These are phyloP conservation scores for Perca flavescens DNA, from an alignment of 2,113 vertebrate genomes.

Conservation along the genomic window DNA sequence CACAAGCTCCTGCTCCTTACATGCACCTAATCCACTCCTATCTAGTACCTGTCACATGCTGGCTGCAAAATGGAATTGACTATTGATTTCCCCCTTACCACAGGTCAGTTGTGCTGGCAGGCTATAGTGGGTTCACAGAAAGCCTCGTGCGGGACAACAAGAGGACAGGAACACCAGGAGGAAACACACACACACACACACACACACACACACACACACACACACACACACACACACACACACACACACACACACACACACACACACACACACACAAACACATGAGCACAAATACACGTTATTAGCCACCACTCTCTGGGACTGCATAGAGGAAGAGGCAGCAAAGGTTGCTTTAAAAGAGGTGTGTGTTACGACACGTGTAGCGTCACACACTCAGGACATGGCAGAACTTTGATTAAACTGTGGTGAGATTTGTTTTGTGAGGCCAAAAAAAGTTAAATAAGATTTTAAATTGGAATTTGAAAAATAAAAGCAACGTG, in stretches of 20 bases:
- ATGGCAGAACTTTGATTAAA: neutral
- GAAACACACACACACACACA: slow-evolving; percentile 42
- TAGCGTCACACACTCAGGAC: slow-evolving; percentile 3
- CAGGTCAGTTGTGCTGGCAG: slow-evolving; percentile 80
- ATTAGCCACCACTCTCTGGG: slow-evolving; percentile 52
- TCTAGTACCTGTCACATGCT: slow-evolving; percentile 85
- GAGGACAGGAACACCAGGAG: slow-evolving; percentile 33
- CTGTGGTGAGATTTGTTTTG: neutral
- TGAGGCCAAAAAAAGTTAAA: neutral
- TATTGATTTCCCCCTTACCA: slow-evolving; percentile 86
- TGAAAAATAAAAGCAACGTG: too few relatives aligned
- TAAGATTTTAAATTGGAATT: neutral
- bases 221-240: slow-evolving; percentile 11
- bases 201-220: neutral
- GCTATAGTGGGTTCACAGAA: slow-evolving; percentile 60
- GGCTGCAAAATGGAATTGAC: slow-evolving; percentile 86
- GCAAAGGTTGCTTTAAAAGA: slow-evolving; percentile 5
- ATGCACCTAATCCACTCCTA: slow-evolving; percentile 84
- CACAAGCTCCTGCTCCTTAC: slow-evolving; percentile 81
- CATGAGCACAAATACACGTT: slow-evolving; percentile 23
- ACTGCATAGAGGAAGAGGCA: slow-evolving; percentile 29
- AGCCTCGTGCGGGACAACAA: slow-evolving; percentile 48
- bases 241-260: slow-evolving; percentile 35
- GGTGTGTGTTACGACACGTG: slow-evolving; percentile 15
- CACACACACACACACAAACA: neutral